phyloP scores from a whole-genome alignment of 2,113 vertebrate genomes.

The Oncorhynchus mykiss region DNA sequence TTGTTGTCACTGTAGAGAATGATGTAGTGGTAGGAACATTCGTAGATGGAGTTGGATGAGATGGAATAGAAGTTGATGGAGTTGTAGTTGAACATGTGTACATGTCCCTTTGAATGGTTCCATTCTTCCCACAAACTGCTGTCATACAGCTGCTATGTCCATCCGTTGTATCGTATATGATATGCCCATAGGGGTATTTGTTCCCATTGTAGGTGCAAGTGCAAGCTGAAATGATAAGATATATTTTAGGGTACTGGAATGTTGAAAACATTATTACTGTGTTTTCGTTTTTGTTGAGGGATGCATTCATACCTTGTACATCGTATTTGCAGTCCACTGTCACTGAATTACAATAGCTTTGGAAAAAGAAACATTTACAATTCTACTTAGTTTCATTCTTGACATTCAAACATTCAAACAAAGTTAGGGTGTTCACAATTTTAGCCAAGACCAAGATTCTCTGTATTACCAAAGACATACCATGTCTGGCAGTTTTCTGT shows the following conservation, averaged over 20 bases:
- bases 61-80: too few species aligned
- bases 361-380: slow-evolving; percentile 12
- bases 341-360: slow-evolving; percentile 62
- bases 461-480: slow-evolving; percentile 57
- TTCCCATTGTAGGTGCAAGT: slow-evolving; percentile 75
- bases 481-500: slow-evolving; percentile 78
- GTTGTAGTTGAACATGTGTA: slow-evolving; percentile 29
- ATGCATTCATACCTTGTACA: slow-evolving; percentile 49
- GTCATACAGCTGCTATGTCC: slow-evolving; percentile 81
- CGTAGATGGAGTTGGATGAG: too few species aligned
- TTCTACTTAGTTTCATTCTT: slow-evolving; percentile 6
- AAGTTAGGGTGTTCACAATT: too few species aligned
- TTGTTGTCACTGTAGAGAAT: slow-evolving; percentile 6
- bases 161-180: slow-evolving; percentile 84
- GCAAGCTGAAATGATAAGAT: slow-evolving; percentile 71
- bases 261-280: neutral
- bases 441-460: neutral
- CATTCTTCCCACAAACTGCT: slow-evolving; percentile 76
- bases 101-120: slow-evolving; percentile 66
- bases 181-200: slow-evolving; percentile 59
- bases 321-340: slow-evolving; percentile 53
- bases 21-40: neutral
- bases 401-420: neutral
- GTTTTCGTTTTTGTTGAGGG: neutral
- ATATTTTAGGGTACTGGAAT: neutral